Conservation (phyloP, 2,797 vertebrate species). For the Halcyon leucocephala region DNA sequence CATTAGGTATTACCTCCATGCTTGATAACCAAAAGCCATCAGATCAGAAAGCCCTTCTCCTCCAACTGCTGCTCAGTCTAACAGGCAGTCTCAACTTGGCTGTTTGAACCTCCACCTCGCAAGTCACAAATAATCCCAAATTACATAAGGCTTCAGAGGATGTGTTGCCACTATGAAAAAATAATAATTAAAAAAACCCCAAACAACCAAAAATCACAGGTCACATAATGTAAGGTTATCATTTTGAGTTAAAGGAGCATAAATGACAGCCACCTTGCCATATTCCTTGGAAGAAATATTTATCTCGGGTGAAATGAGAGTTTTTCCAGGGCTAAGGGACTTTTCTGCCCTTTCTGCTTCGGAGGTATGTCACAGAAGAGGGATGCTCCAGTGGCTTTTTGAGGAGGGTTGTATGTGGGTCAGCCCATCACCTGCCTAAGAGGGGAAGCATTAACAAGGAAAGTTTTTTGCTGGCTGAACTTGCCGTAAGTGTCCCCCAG, state of each 20-base stretch:
- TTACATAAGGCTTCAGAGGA: not conserved
- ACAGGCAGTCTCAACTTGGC: not conserved
- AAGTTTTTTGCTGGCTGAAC: not conserved
- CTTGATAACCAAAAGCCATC: not conserved
- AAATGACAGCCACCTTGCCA: not conserved
- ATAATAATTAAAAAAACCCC: not conserved
- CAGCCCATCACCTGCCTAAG: not conserved
- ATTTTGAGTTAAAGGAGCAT: not conserved
- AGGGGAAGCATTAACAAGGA: not conserved
- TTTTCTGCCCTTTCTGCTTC: not conserved
- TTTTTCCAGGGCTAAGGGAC: not conserved
- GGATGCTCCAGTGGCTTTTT: not conserved
- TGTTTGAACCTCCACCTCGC: not conserved
- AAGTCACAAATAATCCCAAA: not conserved
- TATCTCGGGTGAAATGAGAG: rapidly evolving
- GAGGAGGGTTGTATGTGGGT: not conserved
- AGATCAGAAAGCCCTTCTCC: not conserved
- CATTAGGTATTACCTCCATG: not conserved
- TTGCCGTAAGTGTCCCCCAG: not conserved
- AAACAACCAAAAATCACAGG: too few relatives aligned
- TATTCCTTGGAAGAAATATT: not conserved
- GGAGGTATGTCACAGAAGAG: not conserved
- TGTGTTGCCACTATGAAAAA: not conserved
- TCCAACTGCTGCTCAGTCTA: not conserved
- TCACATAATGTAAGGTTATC: not conserved